A percentile compares a stretch with the other conserved stretches of the same genome.
Evolutionary conservation across 1,140 invertebrate species (phyloP).

Genomic region (Macrostomum lignano): DNA sequence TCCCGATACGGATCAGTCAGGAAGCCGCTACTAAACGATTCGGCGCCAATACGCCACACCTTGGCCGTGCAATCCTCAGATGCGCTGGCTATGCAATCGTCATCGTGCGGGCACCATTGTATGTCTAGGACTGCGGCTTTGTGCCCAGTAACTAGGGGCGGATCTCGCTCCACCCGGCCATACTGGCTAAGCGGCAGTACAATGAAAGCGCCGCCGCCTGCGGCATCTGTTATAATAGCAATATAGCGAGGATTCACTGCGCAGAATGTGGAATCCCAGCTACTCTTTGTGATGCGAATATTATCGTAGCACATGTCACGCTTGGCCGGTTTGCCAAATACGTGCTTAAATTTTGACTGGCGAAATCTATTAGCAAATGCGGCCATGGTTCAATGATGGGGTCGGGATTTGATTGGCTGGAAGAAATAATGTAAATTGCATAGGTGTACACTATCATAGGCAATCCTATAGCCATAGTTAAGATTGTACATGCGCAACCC

Average conservation of each 20-base stretch:
- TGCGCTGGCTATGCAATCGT: constrained; percentile 84
- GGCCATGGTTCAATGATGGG: too few species aligned
- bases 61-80: constrained; percentile 92
- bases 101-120: constrained; percentile 91
- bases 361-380: too few species aligned
- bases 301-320: constrained; percentile 95
- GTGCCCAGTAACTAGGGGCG: constrained; percentile 84
- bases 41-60: constrained; percentile 57
- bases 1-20: constrained; percentile 78
- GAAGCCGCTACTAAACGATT: too few species aligned
- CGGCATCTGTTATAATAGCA: constrained; percentile 89
- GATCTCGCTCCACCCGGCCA: constrained; percentile 65
- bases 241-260: constrained; percentile 93
- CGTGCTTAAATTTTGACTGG: constrained; percentile 97
- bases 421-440: too few species aligned
- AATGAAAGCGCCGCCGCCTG: constrained; percentile 92
- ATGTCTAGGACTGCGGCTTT: constrained; percentile 90
- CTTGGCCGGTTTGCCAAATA: constrained; percentile 79
- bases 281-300: constrained; percentile 82
- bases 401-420: too few species aligned
- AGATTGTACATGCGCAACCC: too few species aligned
- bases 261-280: constrained; percentile 93
- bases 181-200: too few species aligned
- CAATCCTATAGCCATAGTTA: too few species aligned
- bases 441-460: too few species aligned